phyloP scores from a whole-genome alignment of 1,140 invertebrate genomes.

The Watersipora subatra region DNA sequence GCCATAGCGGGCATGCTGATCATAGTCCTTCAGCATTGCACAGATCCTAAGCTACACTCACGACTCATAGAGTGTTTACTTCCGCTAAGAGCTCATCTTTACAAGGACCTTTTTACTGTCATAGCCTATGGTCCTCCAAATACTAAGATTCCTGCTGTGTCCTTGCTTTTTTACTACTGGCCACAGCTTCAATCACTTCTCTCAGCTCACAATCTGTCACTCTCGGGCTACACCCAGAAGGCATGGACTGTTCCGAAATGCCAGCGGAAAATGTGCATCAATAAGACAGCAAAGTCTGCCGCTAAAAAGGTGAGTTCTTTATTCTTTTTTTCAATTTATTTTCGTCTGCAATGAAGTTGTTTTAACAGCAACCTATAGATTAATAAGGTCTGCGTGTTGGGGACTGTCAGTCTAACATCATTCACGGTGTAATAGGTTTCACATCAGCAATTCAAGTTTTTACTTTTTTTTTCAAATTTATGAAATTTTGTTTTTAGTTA shows the following conservation, averaged over 20 bases:
- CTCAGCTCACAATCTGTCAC: constrained; percentile 49
- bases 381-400: no score
- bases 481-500: no score
- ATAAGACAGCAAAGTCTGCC: constrained; percentile 36
- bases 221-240: background rate
- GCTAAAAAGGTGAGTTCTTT: background rate
- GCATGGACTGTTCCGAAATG: constrained; percentile 47
- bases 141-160: constrained; percentile 78
- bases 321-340: no score
- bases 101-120: constrained; percentile 77
- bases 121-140: constrained; percentile 89
- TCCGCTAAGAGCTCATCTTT: constrained; percentile 71
- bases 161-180: constrained; percentile 97
- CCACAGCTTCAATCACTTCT: constrained; percentile 89
- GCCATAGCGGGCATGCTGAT: constrained; percentile 88
- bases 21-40: constrained; percentile 92
- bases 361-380: no score
- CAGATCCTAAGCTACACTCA: constrained; percentile 78
- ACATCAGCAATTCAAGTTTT: no score
- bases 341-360: no score
- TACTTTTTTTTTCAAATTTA: no score
- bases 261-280: constrained; percentile 70
- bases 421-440: no score
- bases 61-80: constrained; percentile 86
- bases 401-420: no score